phyloP scores from a whole-genome alignment of 2,888 invertebrate genomes.

The Archaeoteleia sp. region DNA sequence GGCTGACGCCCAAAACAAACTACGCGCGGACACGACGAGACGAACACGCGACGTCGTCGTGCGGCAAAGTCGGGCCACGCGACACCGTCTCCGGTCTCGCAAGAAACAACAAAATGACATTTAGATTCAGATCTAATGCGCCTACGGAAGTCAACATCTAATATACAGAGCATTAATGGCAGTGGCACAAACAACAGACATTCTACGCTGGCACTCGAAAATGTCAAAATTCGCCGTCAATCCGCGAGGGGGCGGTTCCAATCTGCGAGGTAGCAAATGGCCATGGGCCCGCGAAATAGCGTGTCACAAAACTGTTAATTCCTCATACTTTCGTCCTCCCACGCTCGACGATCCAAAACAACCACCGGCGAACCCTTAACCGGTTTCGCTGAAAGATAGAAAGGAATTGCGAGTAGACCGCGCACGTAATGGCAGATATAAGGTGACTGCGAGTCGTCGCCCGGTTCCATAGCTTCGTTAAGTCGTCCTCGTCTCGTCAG shows the following conservation, averaged over 20 bases:
- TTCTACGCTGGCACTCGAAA: constrained; percentile 9
- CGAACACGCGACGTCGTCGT: constrained; percentile 47
- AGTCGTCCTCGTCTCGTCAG: constrained; percentile 50
- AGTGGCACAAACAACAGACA: constrained; percentile 3
- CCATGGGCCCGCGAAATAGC: constrained; percentile 49
- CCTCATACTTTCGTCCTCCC: constrained; percentile 48
- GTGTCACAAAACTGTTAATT: constrained; percentile 57
- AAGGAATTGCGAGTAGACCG: constrained; percentile 51
- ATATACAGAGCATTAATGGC: not conserved
- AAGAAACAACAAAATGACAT: constrained; percentile 40
- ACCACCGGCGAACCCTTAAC: constrained; percentile 48
- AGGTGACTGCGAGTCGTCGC: constrained; percentile 55
- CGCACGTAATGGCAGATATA: constrained; percentile 52
- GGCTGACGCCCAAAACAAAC: constrained; percentile 45
- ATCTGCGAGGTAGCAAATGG: constrained; percentile 21
- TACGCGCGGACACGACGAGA: constrained; percentile 41
- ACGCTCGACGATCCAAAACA: constrained; percentile 41
- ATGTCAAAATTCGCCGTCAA: constrained; percentile 31
- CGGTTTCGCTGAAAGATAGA: constrained; percentile 50
- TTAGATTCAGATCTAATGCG: constrained; percentile 36
- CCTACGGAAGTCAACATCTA: not conserved
- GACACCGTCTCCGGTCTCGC: constrained; percentile 27
- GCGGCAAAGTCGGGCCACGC: constrained; percentile 33
- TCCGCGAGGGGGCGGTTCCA: constrained; percentile 16
- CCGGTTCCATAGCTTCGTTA: constrained; percentile 50